phyloP scores from a whole-genome alignment of 2,888 invertebrate genomes.

The Amiota minor region DNA sequence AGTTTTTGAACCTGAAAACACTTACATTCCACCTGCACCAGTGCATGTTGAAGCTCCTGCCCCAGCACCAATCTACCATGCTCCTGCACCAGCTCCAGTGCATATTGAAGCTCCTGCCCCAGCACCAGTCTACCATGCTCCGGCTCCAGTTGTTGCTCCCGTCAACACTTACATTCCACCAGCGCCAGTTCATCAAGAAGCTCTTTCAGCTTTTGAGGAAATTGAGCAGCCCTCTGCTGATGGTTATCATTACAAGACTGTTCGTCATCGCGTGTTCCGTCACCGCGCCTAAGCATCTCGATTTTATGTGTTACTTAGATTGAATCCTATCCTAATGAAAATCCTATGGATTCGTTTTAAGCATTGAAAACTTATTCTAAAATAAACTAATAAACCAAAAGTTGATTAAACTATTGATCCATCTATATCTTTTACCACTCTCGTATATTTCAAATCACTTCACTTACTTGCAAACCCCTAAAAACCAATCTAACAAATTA shows the following conservation, averaged over 20 bases:
- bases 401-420: constrained; percentile 18
- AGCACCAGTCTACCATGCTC: constrained; percentile 33
- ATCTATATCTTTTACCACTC: not conserved
- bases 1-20: constrained; percentile 42
- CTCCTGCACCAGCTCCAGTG: constrained; percentile 52
- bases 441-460: not conserved
- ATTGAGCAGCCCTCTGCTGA: constrained; percentile 62
- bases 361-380: not conserved
- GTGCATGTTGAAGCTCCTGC: constrained; percentile 43
- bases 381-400: constrained; percentile 39
- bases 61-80: constrained; percentile 50
- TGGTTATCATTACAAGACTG: constrained; percentile 67
- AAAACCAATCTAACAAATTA: not conserved
- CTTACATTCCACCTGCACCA: constrained; percentile 45
- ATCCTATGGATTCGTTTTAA: constrained; percentile 42
- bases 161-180: too few species aligned
- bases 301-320: constrained; percentile 19
- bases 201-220: constrained; percentile 51
- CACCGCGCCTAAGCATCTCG: constrained; percentile 44
- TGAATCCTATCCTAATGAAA: constrained; percentile 47
- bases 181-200: constrained; percentile 36
- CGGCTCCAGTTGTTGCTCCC: too few species aligned
- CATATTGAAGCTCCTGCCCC: constrained; percentile 43
- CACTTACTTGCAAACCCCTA: not conserved
- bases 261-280: constrained; percentile 66